These are phyloP conservation scores for Lophotriccus pileatus DNA, from an alignment of 2,797 vertebrate genomes.

Conservation along the genomic window DNA sequence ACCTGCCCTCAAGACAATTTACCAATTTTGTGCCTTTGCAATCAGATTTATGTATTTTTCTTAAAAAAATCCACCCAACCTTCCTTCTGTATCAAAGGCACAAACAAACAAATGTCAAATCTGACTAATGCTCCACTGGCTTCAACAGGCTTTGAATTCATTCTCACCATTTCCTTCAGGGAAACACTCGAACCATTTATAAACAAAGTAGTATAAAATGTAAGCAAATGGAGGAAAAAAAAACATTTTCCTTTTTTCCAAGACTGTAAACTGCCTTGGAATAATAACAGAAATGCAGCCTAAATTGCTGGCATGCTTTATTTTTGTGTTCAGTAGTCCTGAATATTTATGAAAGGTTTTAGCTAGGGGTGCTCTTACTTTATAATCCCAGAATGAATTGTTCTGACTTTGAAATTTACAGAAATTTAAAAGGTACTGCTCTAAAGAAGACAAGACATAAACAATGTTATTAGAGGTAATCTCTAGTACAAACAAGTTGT, in stretches of 20 bases:
- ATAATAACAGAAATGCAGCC: not conserved
- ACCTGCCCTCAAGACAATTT: not conserved
- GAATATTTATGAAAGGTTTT: not conserved
- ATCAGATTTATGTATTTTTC: not conserved
- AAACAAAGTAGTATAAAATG: constrained; percentile 25
- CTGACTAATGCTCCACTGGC: not conserved
- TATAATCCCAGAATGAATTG: not conserved
- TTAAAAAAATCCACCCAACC: not conserved
- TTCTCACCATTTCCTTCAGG: constrained; percentile 19
- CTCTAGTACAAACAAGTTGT: not conserved
- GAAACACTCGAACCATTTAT: not conserved
- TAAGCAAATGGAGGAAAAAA: constrained; percentile 20
- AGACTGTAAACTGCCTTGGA: not conserved
- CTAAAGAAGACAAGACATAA: not conserved
- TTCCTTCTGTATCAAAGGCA: not conserved
- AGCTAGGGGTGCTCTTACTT: not conserved
- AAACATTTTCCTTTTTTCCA: not conserved
- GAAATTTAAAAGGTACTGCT: not conserved
- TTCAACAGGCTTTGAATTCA: constrained; percentile 21
- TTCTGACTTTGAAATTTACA: not conserved
- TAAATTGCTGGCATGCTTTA: not conserved
- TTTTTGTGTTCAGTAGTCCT: not conserved
- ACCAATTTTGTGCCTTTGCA: not conserved
- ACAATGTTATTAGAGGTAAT: not conserved
- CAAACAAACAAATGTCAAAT: constrained; percentile 44